Conservation (phyloP, 2,113 vertebrate genomes). For the Poecile atricapillus region DNA sequence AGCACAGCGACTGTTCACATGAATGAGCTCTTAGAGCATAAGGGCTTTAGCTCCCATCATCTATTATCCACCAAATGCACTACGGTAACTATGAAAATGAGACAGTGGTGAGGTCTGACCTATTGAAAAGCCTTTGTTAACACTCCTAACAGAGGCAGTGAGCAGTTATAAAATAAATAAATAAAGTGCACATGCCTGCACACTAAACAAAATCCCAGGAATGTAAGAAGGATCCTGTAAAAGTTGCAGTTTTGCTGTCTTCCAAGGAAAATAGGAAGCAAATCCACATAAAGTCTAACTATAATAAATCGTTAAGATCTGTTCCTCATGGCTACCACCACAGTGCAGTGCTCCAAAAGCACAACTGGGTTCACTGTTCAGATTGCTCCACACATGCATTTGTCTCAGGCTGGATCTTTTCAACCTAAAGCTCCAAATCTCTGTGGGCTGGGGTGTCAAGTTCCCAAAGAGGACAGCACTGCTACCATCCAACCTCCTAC, state of each 20-base stretch:
- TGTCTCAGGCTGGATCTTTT: background rate
- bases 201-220: background rate
- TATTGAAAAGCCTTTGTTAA: conserved; percentile 28
- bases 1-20: background rate
- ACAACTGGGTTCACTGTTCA: background rate
- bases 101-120: background rate
- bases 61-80: background rate
- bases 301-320: conserved; percentile 18
- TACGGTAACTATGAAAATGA: background rate
- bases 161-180: conserved; percentile 7
- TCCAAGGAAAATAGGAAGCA: conserved; percentile 35
- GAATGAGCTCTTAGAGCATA: background rate
- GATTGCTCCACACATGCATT: background rate
- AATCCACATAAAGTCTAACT: conserved; percentile 5
- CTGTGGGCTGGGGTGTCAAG: background rate
- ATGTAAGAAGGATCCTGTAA: background rate
- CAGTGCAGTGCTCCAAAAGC: background rate
- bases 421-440: background rate
- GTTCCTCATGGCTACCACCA: background rate
- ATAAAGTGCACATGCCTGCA: background rate
- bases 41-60: background rate
- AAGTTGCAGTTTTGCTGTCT: background rate
- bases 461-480: background rate
- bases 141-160: background rate
- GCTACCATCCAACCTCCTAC: background rate